Conservation (phyloP, 23 tunicate genomes). For the Clavelina lepadiformis region DNA sequence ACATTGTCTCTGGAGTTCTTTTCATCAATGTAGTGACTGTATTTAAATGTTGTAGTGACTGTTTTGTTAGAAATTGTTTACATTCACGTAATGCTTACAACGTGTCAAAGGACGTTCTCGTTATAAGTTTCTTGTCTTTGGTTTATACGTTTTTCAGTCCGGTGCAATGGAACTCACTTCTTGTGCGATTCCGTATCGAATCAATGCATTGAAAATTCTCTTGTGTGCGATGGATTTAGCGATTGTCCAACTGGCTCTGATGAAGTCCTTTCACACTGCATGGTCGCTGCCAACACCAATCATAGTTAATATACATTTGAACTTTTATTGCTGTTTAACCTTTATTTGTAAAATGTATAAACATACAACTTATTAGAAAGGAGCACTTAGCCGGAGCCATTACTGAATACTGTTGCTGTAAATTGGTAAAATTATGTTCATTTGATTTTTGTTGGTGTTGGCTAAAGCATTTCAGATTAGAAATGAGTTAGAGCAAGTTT, state of each 20-base stretch:
- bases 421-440: constrained; percentile 2
- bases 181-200: constrained; percentile 7
- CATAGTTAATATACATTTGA: constrained; percentile 1
- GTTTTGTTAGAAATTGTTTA: too few species aligned
- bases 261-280: constrained; percentile 43
- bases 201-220: constrained; percentile 22
- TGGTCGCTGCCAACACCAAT: constrained; percentile 6
- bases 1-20: too few species aligned
- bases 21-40: too few species aligned
- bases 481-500: constrained; percentile 62
- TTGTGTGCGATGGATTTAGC: constrained; percentile 64
- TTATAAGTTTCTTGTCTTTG: background rate
- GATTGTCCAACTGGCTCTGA: constrained; percentile 65
- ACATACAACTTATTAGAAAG: too few species aligned
- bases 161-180: constrained; percentile 28
- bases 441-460: background rate
- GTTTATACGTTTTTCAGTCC: background rate
- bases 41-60: too few species aligned
- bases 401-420: background rate
- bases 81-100: too few species aligned
- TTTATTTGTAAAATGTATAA: background rate
- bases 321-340: too few species aligned
- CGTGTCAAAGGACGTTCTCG: too few species aligned
- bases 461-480: constrained; percentile 60
- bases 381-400: too few species aligned